Evolutionary conservation across 2,797 vertebrate species (phyloP), one percentile per base, ranked within the genome.

Genomic region (Australoheros facetus): DNA sequence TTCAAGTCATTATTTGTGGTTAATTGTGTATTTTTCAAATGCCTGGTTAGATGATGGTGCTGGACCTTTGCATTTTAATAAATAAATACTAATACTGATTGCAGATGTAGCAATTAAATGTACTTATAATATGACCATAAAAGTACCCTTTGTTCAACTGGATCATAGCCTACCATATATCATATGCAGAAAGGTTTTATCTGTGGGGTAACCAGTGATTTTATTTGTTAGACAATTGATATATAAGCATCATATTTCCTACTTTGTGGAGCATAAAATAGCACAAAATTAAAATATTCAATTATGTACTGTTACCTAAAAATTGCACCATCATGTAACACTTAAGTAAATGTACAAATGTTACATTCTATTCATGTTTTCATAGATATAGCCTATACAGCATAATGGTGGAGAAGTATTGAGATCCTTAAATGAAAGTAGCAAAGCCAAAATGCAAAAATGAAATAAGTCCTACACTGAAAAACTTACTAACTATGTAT

Each of bases 1-100:
- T 71, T 76, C 16, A 42, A 72, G 71, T 53, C 16, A 3, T 82
- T 42, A 48, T 66, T 69, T 69, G 42, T 45, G 14, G 39, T 66
- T 66, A 66, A 66, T 28, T 66, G 23, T 51, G 42, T 51, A 51
- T 69, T 69, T 51, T 69, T 51, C 9, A 30, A 69, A 48, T 48
- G 16, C 26, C 62, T 2, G 23, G 62, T 17, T 13, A n/a, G 42
- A 11, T 69, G 42, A n/a, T 69, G 0, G 23, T 30, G 28, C 42
- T 51, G 11, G 19, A 69, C 11, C 23, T 48, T 48, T 66, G 16
- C 28, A 48, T 66, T 30, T 30, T 28, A 26, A 21, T 28, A 26
- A 45, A 11, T 45, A 64, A 64, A 39, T 7, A 59, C 57, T 19
- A n/a, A 59, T 17, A 5, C 8, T 23, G 1, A 48, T 48, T 66